A percentile compares a stretch with the other conserved stretches of the same genome.
Evolutionary conservation across 2,888 invertebrate genomes (phyloP).

Genomic region (Periphyllus acericola): DNA sequence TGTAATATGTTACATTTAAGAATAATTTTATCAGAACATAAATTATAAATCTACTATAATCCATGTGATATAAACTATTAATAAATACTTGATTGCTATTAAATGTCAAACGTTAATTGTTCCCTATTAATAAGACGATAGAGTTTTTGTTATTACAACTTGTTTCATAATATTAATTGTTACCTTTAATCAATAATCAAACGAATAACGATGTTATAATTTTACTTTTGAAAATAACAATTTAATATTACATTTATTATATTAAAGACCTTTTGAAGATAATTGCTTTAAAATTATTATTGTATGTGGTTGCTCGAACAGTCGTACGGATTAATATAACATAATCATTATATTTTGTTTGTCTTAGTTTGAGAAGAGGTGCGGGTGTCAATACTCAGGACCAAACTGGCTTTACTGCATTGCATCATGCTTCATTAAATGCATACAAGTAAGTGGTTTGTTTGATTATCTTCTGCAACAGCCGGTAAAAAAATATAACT

Average conservation of each 20-base stretch:
- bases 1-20: neutral
- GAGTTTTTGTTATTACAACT: neutral
- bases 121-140: neutral
- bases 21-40: too few species aligned
- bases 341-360: neutral
- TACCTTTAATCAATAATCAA: too few species aligned
- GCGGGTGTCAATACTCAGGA: conserved; percentile 94
- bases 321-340: neutral
- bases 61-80: neutral
- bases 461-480: conserved; percentile 17
- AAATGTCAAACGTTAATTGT: neutral
- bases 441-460: conserved; percentile 81
- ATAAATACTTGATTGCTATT: neutral
- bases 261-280: neutral
- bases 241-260: neutral
- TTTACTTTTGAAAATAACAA: neutral
- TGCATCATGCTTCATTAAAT: conserved; percentile 93
- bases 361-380: conserved; percentile 81
- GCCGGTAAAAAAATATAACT: neutral
- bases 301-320: neutral
- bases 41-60: too few species aligned
- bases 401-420: conserved; percentile 89
- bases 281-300: neutral
- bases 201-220: too few species aligned
- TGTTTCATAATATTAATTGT: too few species aligned